Percentiles rank a stretch among this genome's conserved stretches.
Conservation (phyloP, 2,888 invertebrate genomes). For the Elegia similella region DNA sequence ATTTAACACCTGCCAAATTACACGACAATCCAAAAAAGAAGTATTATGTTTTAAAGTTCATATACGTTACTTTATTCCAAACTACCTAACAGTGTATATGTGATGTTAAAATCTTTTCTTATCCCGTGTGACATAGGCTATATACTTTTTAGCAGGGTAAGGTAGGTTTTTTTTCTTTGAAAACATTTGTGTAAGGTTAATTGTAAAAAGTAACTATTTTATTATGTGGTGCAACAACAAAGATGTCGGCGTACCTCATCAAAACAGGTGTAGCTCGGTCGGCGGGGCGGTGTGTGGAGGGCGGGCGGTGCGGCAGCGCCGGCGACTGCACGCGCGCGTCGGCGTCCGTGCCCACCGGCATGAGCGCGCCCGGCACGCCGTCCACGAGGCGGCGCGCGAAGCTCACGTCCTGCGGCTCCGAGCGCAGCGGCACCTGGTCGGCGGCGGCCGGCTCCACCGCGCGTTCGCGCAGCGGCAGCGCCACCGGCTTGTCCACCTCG, state of each 20-base stretch:
- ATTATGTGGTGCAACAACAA: too few relatives aligned
- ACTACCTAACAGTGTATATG: too few relatives aligned
- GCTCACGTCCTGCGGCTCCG: slow-evolving; percentile 23
- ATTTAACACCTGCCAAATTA: too few relatives aligned
- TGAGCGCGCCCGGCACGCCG: slow-evolving; percentile 53
- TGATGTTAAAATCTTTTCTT: too few relatives aligned
- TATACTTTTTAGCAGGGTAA: too few relatives aligned
- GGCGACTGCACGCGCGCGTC: slow-evolving; percentile 72
- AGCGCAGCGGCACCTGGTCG: slow-evolving; percentile 22
- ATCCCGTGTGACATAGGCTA: too few relatives aligned
- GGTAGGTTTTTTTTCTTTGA: too few relatives aligned
- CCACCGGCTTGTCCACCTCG: slow-evolving; percentile 29
- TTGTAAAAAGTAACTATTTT: too few relatives aligned
- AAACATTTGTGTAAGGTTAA: too few relatives aligned
- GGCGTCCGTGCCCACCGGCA: slow-evolving; percentile 64
- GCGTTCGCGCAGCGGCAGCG: slow-evolving; percentile 26
- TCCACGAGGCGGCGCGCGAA: slow-evolving; percentile 43
- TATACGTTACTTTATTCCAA: too few relatives aligned
- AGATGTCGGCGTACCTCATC: slow-evolving; percentile 45
- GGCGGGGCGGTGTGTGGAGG: slow-evolving; percentile 51
- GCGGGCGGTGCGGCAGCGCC: slow-evolving; percentile 69
- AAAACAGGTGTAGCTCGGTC: slow-evolving; percentile 67
- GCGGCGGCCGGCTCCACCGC: slow-evolving; percentile 33
- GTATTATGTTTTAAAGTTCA: too few relatives aligned
- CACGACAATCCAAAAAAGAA: too few relatives aligned